A percentile compares a stretch with the other conserved stretches of the same genome.
Evolutionary conservation across 2,888 invertebrate genomes (phyloP).

Genomic region (Nowickia ferox): DNA sequence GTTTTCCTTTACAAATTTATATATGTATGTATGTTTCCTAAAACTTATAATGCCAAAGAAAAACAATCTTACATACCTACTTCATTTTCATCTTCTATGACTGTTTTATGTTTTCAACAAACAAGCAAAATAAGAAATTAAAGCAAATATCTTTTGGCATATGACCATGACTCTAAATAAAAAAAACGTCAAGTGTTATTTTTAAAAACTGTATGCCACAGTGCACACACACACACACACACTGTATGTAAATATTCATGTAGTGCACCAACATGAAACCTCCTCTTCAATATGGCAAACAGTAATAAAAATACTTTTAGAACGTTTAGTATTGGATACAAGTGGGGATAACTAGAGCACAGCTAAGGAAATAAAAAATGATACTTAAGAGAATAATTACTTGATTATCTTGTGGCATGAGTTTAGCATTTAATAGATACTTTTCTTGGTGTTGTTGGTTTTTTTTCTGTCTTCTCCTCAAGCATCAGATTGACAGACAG

Average conservation of each 20-base stretch:
- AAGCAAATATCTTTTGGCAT: slow-evolving; percentile 58
- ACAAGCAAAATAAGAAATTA: slow-evolving; percentile 35
- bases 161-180: slow-evolving; percentile 62
- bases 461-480: neutral
- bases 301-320: slow-evolving; percentile 1
- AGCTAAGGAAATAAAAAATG: slow-evolving; percentile 39
- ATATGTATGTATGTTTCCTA: neutral
- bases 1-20: neutral
- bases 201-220: slow-evolving; percentile 17
- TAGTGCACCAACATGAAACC: slow-evolving; percentile 11
- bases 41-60: slow-evolving; percentile 12
- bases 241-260: neutral
- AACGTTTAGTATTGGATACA: slow-evolving; percentile 9
- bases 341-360: slow-evolving; percentile 44
- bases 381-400: slow-evolving; percentile 62
- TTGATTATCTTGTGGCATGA: slow-evolving; percentile 43
- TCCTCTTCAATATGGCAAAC: slow-evolving; percentile 34
- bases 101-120: slow-evolving; percentile 28
- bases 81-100: slow-evolving; percentile 24
- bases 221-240: slow-evolving; percentile 13
- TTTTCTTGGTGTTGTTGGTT: neutral
- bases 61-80: slow-evolving; percentile 2
- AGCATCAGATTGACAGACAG: slow-evolving; percentile 14
- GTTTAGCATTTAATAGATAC: slow-evolving; percentile 39
- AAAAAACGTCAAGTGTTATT: slow-evolving; percentile 38